A percentile compares a stretch with the other conserved stretches of the same genome.
Conservation (phyloP, 1,140 invertebrate genomes). For the Drosophila arawakana region DNA sequence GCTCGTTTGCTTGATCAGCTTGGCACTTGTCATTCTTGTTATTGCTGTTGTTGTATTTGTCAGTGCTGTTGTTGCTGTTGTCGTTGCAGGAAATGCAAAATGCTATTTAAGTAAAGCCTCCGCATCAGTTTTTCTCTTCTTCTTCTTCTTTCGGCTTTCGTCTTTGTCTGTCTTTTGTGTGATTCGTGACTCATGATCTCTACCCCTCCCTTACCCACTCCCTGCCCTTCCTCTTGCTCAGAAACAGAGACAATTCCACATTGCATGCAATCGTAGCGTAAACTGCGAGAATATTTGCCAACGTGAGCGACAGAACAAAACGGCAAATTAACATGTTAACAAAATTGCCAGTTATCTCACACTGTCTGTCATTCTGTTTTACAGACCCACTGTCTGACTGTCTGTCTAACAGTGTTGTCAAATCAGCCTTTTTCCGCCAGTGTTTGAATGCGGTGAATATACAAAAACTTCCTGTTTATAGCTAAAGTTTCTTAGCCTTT, state of each 20-base stretch:
- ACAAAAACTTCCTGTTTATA: no score
- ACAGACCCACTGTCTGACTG: constrained; percentile 5
- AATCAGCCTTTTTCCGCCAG: no score
- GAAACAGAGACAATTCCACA: constrained; percentile 29
- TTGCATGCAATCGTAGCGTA: constrained; percentile 56
- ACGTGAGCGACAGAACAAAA: constrained; percentile 29
- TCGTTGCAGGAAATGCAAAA: constrained; percentile 71
- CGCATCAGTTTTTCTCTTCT: neutral
- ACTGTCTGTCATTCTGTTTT: constrained; percentile 7
- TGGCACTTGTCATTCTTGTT: constrained; percentile 10
- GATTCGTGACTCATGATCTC: constrained; percentile 56
- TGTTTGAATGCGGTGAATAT: no score
- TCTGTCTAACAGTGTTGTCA: constrained; percentile 3
- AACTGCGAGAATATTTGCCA: constrained; percentile 57
- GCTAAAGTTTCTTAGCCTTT: no score
- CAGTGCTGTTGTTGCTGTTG: constrained; percentile 5
- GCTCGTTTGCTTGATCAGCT: neutral
- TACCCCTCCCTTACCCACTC: neutral
- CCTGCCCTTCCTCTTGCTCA: neutral
- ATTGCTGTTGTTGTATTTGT: neutral
- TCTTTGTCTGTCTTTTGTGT: constrained; percentile 32
- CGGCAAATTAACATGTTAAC: constrained; percentile 78
- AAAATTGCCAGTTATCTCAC: constrained; percentile 63
- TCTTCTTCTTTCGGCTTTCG: neutral
- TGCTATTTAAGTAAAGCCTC: constrained; percentile 64